phyloP scores from a whole-genome alignment of 2,888 invertebrate genomes.

The Trachelus troglodyta region DNA sequence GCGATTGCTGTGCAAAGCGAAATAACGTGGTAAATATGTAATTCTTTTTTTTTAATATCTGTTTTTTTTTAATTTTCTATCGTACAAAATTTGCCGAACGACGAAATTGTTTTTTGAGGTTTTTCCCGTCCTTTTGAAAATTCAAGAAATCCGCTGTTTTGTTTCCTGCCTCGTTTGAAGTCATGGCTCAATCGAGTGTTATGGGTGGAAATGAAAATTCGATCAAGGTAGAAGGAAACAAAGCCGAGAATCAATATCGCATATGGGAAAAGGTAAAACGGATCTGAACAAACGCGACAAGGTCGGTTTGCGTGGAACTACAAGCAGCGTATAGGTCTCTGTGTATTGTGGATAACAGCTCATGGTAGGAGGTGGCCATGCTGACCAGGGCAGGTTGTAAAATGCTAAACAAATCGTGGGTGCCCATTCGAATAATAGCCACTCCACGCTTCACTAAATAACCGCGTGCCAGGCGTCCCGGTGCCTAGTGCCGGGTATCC shows the following conservation, averaged over 20 bases:
- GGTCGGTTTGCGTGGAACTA: not conserved
- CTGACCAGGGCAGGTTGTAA: slow-evolving; percentile 41
- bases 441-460: slow-evolving; percentile 51
- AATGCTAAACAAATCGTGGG: slow-evolving; percentile 57
- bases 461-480: slow-evolving; percentile 20
- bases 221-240: not conserved
- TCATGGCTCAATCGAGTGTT: not conserved
- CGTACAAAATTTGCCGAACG: not conserved
- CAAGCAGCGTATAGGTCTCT: not conserved
- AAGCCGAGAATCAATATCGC: slow-evolving; percentile 6
- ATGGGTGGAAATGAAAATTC: not conserved
- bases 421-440: slow-evolving; percentile 52
- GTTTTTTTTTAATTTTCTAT: not conserved
- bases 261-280: slow-evolving; percentile 2
- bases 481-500: not conserved
- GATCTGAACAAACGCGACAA: not conserved
- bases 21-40: not conserved
- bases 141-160: not conserved
- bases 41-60: not conserved
- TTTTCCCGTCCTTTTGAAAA: not conserved
- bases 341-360: not conserved
- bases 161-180: not conserved
- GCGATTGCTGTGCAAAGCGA: not conserved
- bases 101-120: not conserved
- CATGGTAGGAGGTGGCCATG: slow-evolving; percentile 11